Evolutionary conservation across 2,797 vertebrate species (phyloP).

Genomic region (Peromyscus melanophrys): DNA sequence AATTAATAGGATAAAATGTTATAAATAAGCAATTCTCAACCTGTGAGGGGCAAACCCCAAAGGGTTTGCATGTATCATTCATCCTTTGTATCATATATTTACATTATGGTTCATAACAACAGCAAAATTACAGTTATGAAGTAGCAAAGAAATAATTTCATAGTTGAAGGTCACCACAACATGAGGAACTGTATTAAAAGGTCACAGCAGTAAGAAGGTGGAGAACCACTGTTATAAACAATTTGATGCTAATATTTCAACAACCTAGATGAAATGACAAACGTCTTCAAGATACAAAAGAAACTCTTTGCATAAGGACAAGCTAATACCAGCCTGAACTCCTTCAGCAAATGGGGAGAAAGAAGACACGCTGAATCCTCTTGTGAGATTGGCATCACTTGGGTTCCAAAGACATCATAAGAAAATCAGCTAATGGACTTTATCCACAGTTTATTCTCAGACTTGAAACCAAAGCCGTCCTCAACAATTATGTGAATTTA

Average conservation of each 20-base stretch:
- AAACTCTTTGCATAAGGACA: neutral
- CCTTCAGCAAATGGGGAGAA: neutral
- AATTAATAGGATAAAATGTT: neutral
- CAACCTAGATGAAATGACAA: conserved; percentile 33
- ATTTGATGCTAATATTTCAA: conserved; percentile 2
- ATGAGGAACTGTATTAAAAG: neutral
- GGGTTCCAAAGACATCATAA: neutral
- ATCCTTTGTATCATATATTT: neutral
- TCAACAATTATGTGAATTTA: neutral
- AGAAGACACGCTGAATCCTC: neutral
- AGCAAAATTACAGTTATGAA: neutral
- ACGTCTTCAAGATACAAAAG: conserved; percentile 40
- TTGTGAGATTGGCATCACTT: neutral
- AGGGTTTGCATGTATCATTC: neutral
- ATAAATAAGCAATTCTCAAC: neutral
- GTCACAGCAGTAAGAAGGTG: neutral
- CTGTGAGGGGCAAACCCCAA: neutral
- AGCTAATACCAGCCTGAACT: neutral
- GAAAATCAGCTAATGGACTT: neutral
- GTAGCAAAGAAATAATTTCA: neutral
- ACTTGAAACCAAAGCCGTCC: neutral
- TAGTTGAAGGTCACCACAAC: neutral
- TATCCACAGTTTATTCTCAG: conserved; percentile 13
- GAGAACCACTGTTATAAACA: neutral
- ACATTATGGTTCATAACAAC: neutral